Percentiles rank a stretch among this genome's conserved stretches.
Conservation (phyloP, 1,140 invertebrate species). For the Globodera rostochiensis region DNA sequence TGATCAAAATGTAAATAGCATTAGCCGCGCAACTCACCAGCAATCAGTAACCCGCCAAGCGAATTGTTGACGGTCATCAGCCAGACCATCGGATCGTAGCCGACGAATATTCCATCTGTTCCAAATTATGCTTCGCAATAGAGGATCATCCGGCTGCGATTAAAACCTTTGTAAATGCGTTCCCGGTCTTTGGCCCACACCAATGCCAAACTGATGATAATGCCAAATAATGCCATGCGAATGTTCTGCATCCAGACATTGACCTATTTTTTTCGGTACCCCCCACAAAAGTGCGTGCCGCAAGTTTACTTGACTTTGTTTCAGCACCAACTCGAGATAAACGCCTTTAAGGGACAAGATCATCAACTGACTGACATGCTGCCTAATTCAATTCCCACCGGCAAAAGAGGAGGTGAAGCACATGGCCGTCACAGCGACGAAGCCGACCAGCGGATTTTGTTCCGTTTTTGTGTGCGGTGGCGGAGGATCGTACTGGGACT, state of each 20-base stretch:
- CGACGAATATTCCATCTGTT: conserved; percentile 68
- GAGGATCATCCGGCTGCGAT: background rate
- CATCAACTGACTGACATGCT: conserved; percentile 13
- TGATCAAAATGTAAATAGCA: background rate
- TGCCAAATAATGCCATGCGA: conserved; percentile 56
- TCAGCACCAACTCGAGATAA: conserved; percentile 61
- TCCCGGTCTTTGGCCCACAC: conserved; percentile 56
- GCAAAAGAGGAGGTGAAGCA: conserved; percentile 65
- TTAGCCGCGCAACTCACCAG: background rate
- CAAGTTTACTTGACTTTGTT: conserved; percentile 31
- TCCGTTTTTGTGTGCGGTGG: conserved; percentile 23
- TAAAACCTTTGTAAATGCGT: conserved; percentile 35
- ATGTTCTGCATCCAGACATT: conserved; percentile 64
- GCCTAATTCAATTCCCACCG: conserved; percentile 35
- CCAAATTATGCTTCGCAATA: too few relatives aligned
- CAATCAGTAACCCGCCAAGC: conserved; percentile 83
- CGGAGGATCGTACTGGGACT: conserved; percentile 59
- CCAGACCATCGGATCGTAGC: conserved; percentile 81
- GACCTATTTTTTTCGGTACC: conserved; percentile 14
- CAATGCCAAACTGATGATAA: conserved; percentile 50
- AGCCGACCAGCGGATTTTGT: conserved; percentile 55
- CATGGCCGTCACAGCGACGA: conserved; percentile 55
- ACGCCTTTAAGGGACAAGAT: conserved; percentile 50
- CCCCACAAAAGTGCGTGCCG: background rate
- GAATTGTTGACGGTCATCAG: conserved; percentile 82